Evolutionary conservation across 1,140 invertebrate species (phyloP), one percentile per base, ranked within the genome.

Genomic region (Hypsibius dujardini): DNA sequence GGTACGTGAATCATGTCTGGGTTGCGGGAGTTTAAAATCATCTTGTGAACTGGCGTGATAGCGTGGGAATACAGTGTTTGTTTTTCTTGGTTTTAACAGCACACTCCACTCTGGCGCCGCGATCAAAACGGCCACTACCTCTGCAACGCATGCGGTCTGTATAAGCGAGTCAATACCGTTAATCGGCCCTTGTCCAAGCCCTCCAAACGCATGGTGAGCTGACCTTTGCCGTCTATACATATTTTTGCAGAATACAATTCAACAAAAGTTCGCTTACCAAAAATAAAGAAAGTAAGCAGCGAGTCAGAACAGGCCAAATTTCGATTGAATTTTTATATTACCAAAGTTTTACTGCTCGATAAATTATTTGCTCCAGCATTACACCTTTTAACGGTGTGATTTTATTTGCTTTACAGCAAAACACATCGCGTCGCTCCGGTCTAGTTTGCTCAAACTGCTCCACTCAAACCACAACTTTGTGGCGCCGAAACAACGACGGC

Each of bases 101-200:
- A 56, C 77, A 96, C 93, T 73, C 93, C 94, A 73, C 84, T 98
- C 73, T 98, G 94, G 94, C 87, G 94, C 74, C 84, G 94, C 77
- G 94, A 97, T 83, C 89, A 90, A 76, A 95, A 92, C 74, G 94
- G 94, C 72, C 92, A 97, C 84, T 96, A 96, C 84, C 85, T 97
- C 76, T 97, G 94, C 86, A 97, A 97, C 84, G 94, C 94, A 73
- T 97, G 94, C 84, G 88, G 75, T 82, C 82, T 90, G 40, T 90
- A 89, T 81, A 88, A 85, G 78, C 86, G 88, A 78, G 87, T 88
- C 78, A 90, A 92, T 79, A 89, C 90, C n/a, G 84, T 88, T 74
- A 91, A 88, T 80, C 82, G 91, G 76, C 88, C 89, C 3, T 81
- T 87, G 12, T 83, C 88, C 46, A 87, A 87, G 76, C 83, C 85